These are phyloP conservation scores for Dromiciops gliroides DNA, from an alignment of 2,113 vertebrate genomes.

Conservation along the genomic window DNA sequence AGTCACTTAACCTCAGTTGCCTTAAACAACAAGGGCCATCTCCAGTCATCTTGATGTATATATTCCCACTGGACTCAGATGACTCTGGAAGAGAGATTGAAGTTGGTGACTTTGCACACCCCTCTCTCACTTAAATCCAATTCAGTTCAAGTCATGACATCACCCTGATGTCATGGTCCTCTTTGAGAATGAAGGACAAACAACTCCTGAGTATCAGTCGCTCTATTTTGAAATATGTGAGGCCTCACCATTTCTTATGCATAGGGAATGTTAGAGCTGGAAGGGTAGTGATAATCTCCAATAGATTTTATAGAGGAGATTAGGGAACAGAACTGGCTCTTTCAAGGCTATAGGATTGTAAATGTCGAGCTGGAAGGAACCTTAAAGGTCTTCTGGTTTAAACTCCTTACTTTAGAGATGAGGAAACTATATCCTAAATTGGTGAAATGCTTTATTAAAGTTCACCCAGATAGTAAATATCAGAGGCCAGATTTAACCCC, in stretches of 20 bases:
- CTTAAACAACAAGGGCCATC: no score
- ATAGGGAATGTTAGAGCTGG: background rate
- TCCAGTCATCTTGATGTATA: no score
- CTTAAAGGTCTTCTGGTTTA: background rate
- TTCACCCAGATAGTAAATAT: background rate
- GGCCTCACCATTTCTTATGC: background rate
- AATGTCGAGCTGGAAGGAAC: background rate
- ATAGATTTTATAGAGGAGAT: background rate
- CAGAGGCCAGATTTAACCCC: background rate
- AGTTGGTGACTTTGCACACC: no score
- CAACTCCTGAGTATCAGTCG: background rate
- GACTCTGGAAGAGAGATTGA: no score
- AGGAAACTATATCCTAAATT: background rate
- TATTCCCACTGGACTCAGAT: no score
- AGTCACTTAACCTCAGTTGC: no score
- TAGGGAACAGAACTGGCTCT: background rate
- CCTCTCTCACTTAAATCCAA: no score
- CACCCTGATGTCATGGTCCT: no score
- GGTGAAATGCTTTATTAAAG: background rate
- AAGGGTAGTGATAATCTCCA: background rate
- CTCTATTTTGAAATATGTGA: background rate
- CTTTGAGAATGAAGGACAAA: no score
- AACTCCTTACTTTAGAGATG: background rate
- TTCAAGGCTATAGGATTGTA: background rate
- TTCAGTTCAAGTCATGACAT: no score